Percentiles rank a stretch among this genome's conserved stretches.
Conservation (phyloP, 2,888 invertebrate species). For the Lutraria lutraria region DNA sequence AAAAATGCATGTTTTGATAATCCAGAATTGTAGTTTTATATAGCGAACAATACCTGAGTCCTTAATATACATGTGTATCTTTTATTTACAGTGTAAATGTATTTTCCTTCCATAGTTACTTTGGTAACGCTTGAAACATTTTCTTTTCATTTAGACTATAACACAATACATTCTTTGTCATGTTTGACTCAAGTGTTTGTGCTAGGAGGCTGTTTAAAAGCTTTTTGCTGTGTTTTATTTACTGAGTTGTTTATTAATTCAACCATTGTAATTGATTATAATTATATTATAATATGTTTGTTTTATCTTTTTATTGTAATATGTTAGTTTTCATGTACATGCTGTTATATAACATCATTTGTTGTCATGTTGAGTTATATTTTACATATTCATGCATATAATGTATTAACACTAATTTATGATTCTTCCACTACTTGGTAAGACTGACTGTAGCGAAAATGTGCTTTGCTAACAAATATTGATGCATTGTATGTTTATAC, state of each 20-base stretch:
- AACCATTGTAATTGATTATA: no score
- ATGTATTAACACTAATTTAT: no score
- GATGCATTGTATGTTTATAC: no score
- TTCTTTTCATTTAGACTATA: not conserved
- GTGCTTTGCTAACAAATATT: no score
- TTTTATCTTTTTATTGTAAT: no score
- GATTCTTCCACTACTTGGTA: no score
- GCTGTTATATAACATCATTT: not conserved
- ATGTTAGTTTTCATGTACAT: not conserved
- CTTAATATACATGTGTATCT: not conserved
- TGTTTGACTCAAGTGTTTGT: slow-evolving; percentile 1
- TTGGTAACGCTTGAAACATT: not conserved
- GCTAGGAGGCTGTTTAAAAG: not conserved
- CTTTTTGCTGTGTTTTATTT: not conserved
- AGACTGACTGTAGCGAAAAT: no score
- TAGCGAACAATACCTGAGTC: not conserved
- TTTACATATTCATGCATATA: not conserved
- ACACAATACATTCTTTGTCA: not conserved
- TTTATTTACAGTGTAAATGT: slow-evolving; percentile 10
- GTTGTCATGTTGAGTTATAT: not conserved
- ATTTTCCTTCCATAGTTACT: not conserved
- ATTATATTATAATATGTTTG: no score
- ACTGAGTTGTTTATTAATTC: no score
- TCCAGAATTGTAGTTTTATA: not conserved
- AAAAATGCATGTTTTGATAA: not conserved